Conservation (phyloP, 1,140 invertebrate genomes). For the Zaprionus ghesquierei region DNA sequence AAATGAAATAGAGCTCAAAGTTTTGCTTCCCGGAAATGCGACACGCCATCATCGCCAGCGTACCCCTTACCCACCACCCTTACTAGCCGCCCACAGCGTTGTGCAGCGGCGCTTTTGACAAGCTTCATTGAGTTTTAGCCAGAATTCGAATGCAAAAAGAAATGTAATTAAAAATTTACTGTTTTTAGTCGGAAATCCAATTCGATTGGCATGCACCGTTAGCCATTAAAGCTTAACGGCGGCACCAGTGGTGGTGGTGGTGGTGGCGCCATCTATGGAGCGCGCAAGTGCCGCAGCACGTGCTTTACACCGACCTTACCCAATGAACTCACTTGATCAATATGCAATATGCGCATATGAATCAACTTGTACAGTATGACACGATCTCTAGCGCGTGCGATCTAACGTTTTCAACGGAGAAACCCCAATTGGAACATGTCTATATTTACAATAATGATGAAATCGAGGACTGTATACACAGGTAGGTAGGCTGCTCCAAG, state of each 20-base stretch:
- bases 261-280: constrained; percentile 10
- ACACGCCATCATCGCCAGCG: constrained; percentile 13
- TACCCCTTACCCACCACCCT: background rate
- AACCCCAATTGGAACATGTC: constrained; percentile 4
- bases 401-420: background rate
- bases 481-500: too few species aligned
- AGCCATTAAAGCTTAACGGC: background rate
- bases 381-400: constrained; percentile 17
- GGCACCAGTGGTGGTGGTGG: background rate
- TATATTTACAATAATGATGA: constrained; percentile 65
- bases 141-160: constrained; percentile 42
- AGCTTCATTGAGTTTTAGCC: constrained; percentile 42
- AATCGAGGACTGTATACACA: constrained; percentile 62
- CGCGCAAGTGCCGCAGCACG: constrained; percentile 21
- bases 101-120: constrained; percentile 8
- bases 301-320: constrained; percentile 33
- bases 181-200: constrained; percentile 50
- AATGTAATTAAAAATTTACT: constrained; percentile 35
- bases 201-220: constrained; percentile 52
- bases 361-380: constrained; percentile 8
- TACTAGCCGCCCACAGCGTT: too few species aligned
- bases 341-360: constrained; percentile 12
- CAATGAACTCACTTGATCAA: constrained; percentile 12
- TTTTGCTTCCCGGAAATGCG: constrained; percentile 63
- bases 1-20: constrained; percentile 1